These are phyloP conservation scores for Rhinatrema bivittatum DNA, from an alignment of 2,797 vertebrate species.

Conservation along the genomic window DNA sequence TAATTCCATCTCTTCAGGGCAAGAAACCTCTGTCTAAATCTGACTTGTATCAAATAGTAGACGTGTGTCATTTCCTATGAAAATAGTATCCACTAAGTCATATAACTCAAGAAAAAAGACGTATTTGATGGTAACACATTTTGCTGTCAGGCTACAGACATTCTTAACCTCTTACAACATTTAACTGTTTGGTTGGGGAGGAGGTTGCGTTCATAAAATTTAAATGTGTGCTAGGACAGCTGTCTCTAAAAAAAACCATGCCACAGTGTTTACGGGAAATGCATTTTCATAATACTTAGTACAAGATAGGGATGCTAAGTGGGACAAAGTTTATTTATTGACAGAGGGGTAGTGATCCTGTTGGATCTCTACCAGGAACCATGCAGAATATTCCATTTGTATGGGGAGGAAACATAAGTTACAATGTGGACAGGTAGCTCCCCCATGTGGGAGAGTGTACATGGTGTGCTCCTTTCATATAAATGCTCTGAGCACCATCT, in stretches of 20 bases:
- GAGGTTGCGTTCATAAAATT: constrained; percentile 12
- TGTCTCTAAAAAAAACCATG: constrained; percentile 21
- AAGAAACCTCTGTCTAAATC: too few species aligned
- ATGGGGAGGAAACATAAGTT: too few species aligned
- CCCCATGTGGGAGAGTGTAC: too few species aligned
- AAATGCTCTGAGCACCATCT: too few species aligned
- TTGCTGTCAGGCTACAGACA: constrained; percentile 7
- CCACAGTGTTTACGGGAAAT: constrained; percentile 29
- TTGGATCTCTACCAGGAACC: too few species aligned
- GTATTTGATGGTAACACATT: constrained; percentile 18
- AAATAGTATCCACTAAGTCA: constrained; percentile 4
- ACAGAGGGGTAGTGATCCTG: too few species aligned
- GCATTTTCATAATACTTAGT: constrained; percentile 21
- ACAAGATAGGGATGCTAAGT: constrained; percentile 17
- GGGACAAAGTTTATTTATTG: constrained; percentile 30
- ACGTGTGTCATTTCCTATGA: neutral
- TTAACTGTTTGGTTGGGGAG: constrained; percentile 16
- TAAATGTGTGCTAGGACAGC: constrained; percentile 7
- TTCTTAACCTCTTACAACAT: constrained; percentile 11
- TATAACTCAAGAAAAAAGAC: constrained; percentile 15
- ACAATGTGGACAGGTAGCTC: too few species aligned
- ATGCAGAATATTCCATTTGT: too few species aligned
- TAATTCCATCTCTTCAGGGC: too few species aligned
- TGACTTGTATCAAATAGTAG: neutral
- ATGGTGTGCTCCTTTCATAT: too few species aligned